Evolutionary conservation across 1,140 invertebrate genomes (phyloP), one percentile per base, ranked within the genome.

Genomic region (Hylyphantes graminicola): DNA sequence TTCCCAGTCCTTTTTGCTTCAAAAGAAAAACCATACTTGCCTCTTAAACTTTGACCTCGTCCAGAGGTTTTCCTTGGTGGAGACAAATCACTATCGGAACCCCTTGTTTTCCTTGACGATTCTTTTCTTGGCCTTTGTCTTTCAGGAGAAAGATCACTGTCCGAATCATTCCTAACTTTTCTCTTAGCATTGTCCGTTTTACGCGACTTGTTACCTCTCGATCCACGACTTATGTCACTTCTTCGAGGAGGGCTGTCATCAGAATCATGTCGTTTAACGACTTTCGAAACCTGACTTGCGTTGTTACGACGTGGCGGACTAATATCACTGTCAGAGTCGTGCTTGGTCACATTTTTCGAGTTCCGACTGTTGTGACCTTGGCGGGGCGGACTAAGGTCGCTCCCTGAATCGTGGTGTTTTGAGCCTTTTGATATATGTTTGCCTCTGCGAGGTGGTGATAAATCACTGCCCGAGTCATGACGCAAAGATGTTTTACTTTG

Each of bases 71-170:
- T 54, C 21, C 81, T 75, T 13, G 61, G 61, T 8, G 72, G 81
- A 0, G 81, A 84, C 5, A 84, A 9, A 61, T 84, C 81, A 76
- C 72, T 75, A 54, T 75, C 81, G 0, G 81, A 83, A 57, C 61
- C 13, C 7, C 51, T 51, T 0, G 35, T 11, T 72, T 7, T 17
- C 17, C 15, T 21, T 35, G 10, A 8, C 11, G 51, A 9, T 50
- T n/a, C 59, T 50, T n/a, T 17, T 2, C 17, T 12, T 7, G 6
- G 17, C 10, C n/a, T 57, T 48, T n/a, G 78, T 80, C 87, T 84
- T 21, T 86, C 88, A 48, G 87, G 87, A 64, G 88, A 88, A 50
- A 73, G 21, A 86, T 88, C 88, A 72, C 85, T 85, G 76, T 87
- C 86, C 61, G 17, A 83, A 57, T 53, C 53, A 63, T 59, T 17